These are phyloP conservation scores for Solenopsis invicta DNA, from an alignment of 1,140 invertebrate species.

Conservation along the genomic window DNA sequence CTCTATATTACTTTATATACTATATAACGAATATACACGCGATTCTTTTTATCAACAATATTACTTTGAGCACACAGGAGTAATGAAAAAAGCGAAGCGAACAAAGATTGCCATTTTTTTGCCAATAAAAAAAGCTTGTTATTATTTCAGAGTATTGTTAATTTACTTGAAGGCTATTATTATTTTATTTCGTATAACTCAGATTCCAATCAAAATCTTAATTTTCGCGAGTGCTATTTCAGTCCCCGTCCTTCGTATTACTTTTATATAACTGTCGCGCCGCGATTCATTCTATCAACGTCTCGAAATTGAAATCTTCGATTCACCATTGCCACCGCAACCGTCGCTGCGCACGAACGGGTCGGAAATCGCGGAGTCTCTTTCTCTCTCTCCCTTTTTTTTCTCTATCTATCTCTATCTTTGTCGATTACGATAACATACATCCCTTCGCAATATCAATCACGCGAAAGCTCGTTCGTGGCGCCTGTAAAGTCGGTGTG, in stretches of 20 bases:
- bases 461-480: conserved; percentile 32
- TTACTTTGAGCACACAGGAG: conserved; percentile 7
- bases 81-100: conserved; percentile 23
- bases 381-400: not conserved
- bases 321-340: conserved; percentile 7
- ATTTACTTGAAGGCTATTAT: conserved; percentile 51
- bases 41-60: conserved; percentile 43
- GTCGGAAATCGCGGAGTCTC: conserved; percentile 52
- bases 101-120: conserved; percentile 25
- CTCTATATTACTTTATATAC: conserved; percentile 20
- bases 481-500: conserved; percentile 35
- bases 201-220: conserved; percentile 56
- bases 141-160: conserved; percentile 51
- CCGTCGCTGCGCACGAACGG: not conserved
- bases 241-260: not conserved
- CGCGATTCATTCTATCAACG: conserved; percentile 49
- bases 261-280: conserved; percentile 31
- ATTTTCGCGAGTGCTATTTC: conserved; percentile 46
- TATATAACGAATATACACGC: conserved; percentile 11
- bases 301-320: conserved; percentile 61
- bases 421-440: conserved; percentile 37
- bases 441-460: conserved; percentile 48
- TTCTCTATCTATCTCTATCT: not conserved
- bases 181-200: conserved; percentile 55
- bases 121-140: not conserved